phyloP scores from a whole-genome alignment of 1,140 invertebrate genomes.

The Drosophila trapezifrons region DNA sequence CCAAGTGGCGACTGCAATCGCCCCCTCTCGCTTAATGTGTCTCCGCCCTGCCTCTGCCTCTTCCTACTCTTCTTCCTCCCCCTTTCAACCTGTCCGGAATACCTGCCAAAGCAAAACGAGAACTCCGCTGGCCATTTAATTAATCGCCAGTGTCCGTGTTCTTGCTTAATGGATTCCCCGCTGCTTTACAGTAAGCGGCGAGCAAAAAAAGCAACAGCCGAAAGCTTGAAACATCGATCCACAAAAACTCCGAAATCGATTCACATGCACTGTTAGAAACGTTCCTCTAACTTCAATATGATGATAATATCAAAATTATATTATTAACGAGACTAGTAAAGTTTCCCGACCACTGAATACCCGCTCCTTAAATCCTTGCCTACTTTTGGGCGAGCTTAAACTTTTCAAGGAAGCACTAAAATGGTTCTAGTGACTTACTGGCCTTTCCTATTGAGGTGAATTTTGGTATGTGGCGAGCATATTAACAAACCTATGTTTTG shows the following conservation, averaged over 20 bases:
- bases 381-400: not conserved
- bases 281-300: not conserved
- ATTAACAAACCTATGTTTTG: too few species aligned
- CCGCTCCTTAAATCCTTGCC: too few species aligned
- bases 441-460: too few species aligned
- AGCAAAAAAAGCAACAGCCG: conserved; percentile 4
- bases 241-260: conserved; percentile 26
- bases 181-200: conserved; percentile 24
- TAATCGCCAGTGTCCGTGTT: conserved; percentile 45
- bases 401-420: not conserved
- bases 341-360: not conserved
- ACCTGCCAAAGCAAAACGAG: conserved; percentile 42
- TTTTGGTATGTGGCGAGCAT: too few species aligned
- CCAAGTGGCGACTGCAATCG: conserved; percentile 55
- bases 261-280: not conserved
- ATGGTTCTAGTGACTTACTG: not conserved
- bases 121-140: conserved; percentile 56
- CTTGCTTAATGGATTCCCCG: conserved; percentile 55
- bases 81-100: conserved; percentile 24
- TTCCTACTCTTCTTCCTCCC: not conserved
- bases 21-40: not conserved
- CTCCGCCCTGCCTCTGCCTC: not conserved
- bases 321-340: not conserved
- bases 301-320: not conserved
- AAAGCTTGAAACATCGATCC: conserved; percentile 17